These are phyloP conservation scores for Drosophila paulistorum DNA, from an alignment of 1,140 invertebrate genomes.

Conservation along the genomic window DNA sequence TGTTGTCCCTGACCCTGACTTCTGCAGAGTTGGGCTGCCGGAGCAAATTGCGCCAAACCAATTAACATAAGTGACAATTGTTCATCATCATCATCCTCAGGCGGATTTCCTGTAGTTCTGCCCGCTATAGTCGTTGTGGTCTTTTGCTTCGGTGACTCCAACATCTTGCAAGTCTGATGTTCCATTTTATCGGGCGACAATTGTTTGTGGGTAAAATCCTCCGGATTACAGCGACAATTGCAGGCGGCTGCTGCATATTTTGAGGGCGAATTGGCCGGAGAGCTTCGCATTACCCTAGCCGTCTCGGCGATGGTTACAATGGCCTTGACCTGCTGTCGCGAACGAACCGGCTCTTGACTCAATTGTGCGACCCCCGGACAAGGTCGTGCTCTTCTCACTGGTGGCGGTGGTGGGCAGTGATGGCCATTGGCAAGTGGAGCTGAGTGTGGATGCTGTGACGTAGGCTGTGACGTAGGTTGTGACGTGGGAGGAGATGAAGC, in stretches of 20 bases:
- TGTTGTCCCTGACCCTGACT: slow-evolving; percentile 60
- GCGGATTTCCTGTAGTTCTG: slow-evolving; percentile 29
- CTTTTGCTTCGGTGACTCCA: slow-evolving; percentile 73
- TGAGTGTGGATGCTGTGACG: not conserved
- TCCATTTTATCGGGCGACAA: slow-evolving; percentile 72
- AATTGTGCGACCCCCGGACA: slow-evolving; percentile 55
- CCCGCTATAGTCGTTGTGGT: slow-evolving; percentile 10
- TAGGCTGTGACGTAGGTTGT: no score
- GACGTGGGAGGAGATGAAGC: not conserved
- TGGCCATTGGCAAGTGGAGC: slow-evolving; percentile 74
- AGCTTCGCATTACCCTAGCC: slow-evolving; percentile 58
- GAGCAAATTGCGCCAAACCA: slow-evolving; percentile 86
- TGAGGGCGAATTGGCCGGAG: slow-evolving; percentile 38
- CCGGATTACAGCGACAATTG: slow-evolving; percentile 74
- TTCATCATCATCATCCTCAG: slow-evolving; percentile 84
- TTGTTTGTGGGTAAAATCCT: slow-evolving; percentile 71
- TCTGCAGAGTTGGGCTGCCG: slow-evolving; percentile 85
- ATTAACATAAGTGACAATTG: slow-evolving; percentile 86
- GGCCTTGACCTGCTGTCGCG: slow-evolving; percentile 60
- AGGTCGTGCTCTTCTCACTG: slow-evolving; percentile 34
- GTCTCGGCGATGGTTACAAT: slow-evolving; percentile 67
- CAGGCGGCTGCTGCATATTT: slow-evolving; percentile 61
- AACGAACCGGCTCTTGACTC: slow-evolving; percentile 50
- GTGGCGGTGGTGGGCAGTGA: slow-evolving; percentile 51
- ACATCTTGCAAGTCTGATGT: slow-evolving; percentile 77